Evolutionary conservation across 2,797 vertebrate genomes (phyloP).

Genomic region (Botia almorhae): DNA sequence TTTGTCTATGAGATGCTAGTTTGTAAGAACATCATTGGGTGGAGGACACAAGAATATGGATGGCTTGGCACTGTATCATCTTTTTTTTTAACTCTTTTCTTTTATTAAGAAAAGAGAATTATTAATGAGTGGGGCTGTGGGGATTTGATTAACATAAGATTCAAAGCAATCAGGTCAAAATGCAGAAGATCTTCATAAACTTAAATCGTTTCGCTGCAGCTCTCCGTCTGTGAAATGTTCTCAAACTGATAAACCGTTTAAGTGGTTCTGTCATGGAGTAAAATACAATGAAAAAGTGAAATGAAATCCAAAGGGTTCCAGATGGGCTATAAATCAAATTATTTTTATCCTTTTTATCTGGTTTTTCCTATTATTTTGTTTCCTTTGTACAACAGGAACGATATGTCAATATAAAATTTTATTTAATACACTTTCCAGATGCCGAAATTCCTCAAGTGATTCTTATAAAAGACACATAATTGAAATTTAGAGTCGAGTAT

Average conservation of each 20-base stretch:
- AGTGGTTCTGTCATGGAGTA: conserved; percentile 21
- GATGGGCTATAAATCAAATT: conserved; percentile 24
- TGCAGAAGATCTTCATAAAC: too few relatives aligned
- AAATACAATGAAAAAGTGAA: conserved; percentile 23
- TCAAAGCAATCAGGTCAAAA: background rate
- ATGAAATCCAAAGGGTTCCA: conserved; percentile 21
- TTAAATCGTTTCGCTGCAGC: background rate
- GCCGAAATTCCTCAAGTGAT: conserved; percentile 18
- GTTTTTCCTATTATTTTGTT: conserved; percentile 18
- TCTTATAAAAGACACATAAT: too few relatives aligned
- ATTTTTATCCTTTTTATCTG: conserved; percentile 11
- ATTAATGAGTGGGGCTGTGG: too few relatives aligned
- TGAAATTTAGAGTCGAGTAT: too few relatives aligned
- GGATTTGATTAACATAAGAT: background rate
- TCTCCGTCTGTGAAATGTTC: background rate
- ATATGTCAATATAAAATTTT: conserved; percentile 1
- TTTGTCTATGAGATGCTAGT: conserved; percentile 30
- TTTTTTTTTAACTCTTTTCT: background rate
- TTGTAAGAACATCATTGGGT: conserved; percentile 45
- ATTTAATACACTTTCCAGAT: background rate
- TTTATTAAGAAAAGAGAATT: too few relatives aligned
- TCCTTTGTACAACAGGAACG: background rate
- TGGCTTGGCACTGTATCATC: background rate
- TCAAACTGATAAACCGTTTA: background rate
- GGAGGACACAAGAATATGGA: conserved; percentile 24